Evolutionary conservation across 2,888 invertebrate species (phyloP).

Genomic region (Rutpela maculata): DNA sequence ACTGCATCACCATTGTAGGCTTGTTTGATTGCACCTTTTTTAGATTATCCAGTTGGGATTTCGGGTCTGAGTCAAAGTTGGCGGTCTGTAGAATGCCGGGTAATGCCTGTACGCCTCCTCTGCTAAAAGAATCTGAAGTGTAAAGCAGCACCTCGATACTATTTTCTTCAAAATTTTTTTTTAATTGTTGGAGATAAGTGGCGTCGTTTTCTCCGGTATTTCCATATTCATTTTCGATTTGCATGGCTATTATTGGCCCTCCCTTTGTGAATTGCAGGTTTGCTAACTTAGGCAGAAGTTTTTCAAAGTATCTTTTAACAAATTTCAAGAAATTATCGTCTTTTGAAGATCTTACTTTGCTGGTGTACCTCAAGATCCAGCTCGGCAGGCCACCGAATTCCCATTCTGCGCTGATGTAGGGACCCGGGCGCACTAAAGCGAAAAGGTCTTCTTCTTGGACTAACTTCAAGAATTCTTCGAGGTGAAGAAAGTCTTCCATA

Average conservation of each 20-base stretch:
- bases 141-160: constrained; percentile 74
- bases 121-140: constrained; percentile 74
- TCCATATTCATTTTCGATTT: constrained; percentile 82
- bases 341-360: constrained; percentile 67
- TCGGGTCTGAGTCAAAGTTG: constrained; percentile 52
- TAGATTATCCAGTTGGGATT: constrained; percentile 50
- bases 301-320: constrained; percentile 68
- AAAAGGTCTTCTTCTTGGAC: constrained; percentile 77
- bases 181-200: constrained; percentile 61
- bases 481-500: constrained; percentile 74
- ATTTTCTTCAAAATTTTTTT: constrained; percentile 65
- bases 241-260: constrained; percentile 91
- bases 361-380: constrained; percentile 69
- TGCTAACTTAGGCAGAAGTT: constrained; percentile 74
- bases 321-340: constrained; percentile 65
- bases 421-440: constrained; percentile 90
- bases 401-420: constrained; percentile 96
- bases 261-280: constrained; percentile 81
- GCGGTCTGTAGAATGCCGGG: constrained; percentile 53
- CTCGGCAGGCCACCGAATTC: constrained; percentile 77
- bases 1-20: constrained; percentile 77
- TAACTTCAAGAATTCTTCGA: constrained; percentile 76
- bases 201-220: constrained; percentile 73
- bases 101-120: constrained; percentile 60
- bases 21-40: constrained; percentile 61